Percentiles rank a stretch among this genome's conserved stretches.
Conservation (phyloP, 2,113 vertebrate species). For the Anarrhichthys ocellatus region DNA sequence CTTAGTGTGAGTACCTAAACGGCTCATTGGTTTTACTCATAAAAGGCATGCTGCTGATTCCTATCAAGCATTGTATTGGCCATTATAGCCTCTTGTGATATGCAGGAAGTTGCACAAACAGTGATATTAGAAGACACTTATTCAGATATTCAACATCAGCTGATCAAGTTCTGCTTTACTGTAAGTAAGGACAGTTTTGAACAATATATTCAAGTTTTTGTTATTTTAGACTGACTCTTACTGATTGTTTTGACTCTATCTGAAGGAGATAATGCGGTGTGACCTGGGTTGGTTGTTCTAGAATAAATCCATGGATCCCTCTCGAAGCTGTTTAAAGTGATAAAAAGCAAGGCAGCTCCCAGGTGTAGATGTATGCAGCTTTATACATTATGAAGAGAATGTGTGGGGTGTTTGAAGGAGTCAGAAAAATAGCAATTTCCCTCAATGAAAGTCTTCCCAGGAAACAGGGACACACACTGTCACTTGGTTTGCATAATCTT, state of each 20-base stretch:
- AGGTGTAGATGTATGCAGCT: slow-evolving; percentile 5
- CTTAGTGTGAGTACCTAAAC: slow-evolving; percentile 68
- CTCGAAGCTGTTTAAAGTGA: slow-evolving; percentile 3
- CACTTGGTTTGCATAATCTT: slow-evolving; percentile 18
- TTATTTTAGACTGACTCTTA: neutral
- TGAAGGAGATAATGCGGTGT: neutral
- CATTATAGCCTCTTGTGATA: neutral
- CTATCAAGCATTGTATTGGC: slow-evolving; percentile 4
- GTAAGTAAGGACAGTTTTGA: neutral
- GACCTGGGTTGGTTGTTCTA: neutral
- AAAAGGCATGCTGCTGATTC: slow-evolving; percentile 24
- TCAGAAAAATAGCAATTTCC: neutral
- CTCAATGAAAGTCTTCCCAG: slow-evolving; percentile 27
- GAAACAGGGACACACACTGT: slow-evolving; percentile 16
- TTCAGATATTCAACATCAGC: neutral
- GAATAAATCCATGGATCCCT: slow-evolving; percentile 22
- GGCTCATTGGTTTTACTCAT: slow-evolving; percentile 1
- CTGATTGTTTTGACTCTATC: neutral
- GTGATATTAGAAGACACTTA: neutral
- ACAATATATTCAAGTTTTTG: neutral
- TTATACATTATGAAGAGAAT: slow-evolving; percentile 4
- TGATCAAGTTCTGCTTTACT: neutral
- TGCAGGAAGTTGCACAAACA: neutral
- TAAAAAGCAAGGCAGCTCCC: slow-evolving; percentile 10
- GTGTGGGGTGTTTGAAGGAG: neutral